Evolutionary conservation across 2,888 invertebrate genomes (phyloP), one percentile per base, ranked within the genome.

Genomic region (Nycteola revayana): DNA sequence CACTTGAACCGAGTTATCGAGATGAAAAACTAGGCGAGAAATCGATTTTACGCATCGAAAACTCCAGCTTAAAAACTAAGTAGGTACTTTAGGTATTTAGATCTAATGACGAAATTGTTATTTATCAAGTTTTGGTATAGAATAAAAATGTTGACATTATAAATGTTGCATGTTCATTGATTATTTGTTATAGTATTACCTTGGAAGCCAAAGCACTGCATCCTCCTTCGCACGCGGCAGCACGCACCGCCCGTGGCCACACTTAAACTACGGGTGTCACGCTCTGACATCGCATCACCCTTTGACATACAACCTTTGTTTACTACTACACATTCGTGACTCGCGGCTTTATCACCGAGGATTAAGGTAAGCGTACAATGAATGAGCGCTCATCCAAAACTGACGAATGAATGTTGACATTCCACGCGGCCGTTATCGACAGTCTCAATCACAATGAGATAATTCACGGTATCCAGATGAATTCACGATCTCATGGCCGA

Each of bases 161-260:
- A n/a, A n/a, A n/a, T n/a, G n/a, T n/a, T 25, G 40, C 34, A 34
- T 40, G 34, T 24, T 38, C 4, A 34, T 44, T 27, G 26, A 31
- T 34, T 49, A 49, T 47, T 56, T 58, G 60, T 60, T 49, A 45
- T n/a, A n/a, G n/a, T 49, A 56, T 75, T 81, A 88, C 87, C 87
- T 65, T 81, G 71, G 63, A 86, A 78, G 69, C 86, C 86, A 51
- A 88, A 88, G 63, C 88, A 88, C 75, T 84, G 86, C 83, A 88
- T 87, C 56, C 75, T 85, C 25, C 85, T 62, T 49, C 87, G 86
- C 75, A 81, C 76, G 63, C 85, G 85, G 57, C 87, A 87, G 58
- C 87, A 88, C 23, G 79, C 73, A 54, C 81, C 75, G 40, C 49
- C 66, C 42, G 68, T 70, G 40, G 63, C 70, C 52, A 77, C 75